phyloP scores from a whole-genome alignment of 2,113 vertebrate genomes.

The Micronycteris hirsuta region DNA sequence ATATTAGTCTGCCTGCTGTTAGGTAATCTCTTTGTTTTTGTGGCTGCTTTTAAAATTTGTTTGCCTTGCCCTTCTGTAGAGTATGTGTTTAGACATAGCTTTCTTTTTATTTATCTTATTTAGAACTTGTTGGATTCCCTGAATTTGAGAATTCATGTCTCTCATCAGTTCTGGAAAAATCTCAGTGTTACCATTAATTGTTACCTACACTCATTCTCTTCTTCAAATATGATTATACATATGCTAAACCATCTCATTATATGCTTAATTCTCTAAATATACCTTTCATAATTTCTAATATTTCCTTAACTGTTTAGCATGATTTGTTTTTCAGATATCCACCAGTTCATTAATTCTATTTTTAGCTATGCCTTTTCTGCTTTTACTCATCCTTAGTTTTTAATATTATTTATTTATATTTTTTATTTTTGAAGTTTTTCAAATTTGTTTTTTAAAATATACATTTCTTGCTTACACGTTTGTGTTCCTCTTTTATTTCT shows the following conservation, averaged over 20 bases:
- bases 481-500: conserved; percentile 1
- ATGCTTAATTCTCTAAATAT: not conserved
- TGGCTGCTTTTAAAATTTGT: not conserved
- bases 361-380: not conserved
- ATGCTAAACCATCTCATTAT: not conserved
- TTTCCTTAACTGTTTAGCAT: not conserved
- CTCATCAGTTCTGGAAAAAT: not conserved
- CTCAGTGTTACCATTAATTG: not conserved
- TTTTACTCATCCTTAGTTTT: not conserved
- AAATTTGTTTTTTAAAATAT: not conserved
- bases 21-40: not conserved
- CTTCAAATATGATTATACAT: not conserved
- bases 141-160: conserved; percentile 4
- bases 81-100: not conserved
- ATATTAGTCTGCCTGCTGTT: not conserved
- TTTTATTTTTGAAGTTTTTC: conserved; percentile 29
- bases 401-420: not conserved
- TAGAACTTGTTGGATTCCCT: not conserved
- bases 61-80: not conserved
- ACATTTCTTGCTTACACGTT: not conserved
- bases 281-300: not conserved
- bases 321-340: not conserved
- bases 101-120: not conserved
- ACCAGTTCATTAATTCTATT: not conserved
- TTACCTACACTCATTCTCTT: not conserved